Base-by-base conservation (phyloP, 2,888 invertebrate genomes). In the Meiosimyza platycephala region DNA sequence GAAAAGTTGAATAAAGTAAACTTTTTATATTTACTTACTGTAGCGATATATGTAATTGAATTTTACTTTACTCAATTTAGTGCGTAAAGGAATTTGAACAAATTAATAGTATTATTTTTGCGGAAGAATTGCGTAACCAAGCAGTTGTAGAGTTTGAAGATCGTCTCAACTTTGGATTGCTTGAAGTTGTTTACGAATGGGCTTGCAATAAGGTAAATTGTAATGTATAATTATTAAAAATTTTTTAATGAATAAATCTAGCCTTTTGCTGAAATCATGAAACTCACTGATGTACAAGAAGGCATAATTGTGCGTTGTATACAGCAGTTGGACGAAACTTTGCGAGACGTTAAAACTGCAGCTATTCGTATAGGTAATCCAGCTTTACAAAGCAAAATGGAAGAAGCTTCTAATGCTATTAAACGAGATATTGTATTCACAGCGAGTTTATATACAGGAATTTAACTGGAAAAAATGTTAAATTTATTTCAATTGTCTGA, bases 381-480 rank as follows among this genome's bases (percentile, higher is more conserved):
- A 0, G 93, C 93, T 13, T 89, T 99, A 4, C 93, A 94, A 82
- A 92, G 92, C 76, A 99, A 98, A 89, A 98, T 99, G 96, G 95
- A 97, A 86, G 95, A 96, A 85, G 96, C 97, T 0, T 96, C 96
- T 0, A 92, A 92, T 3, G 93, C 94, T 59, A 98, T 99, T 77
- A 97, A 98, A 86, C 89, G 99, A 74, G 99, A 99, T 86, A 99
- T 99, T 81, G 99, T 99, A 0, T 99, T 99, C 85, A 96, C 98
- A 28, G 97, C 97, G 48, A 98, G 97, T 87, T 90, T 99, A 60
- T 99, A 99, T 84, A 97, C 96, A 4, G 82, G 84, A 67, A 75
- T 85, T 57, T 85, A 80, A 78, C 62, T 62, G n/a, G n/a, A n/a
- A 33, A 28, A 60, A 33, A 28, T 48, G 22, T 51, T 1, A 64